A percentile compares a stretch with the other conserved stretches of the same genome.
These are phyloP conservation scores for Alfaro cultratus DNA, from an alignment of 2,797 vertebrate genomes.

Conservation along the genomic window DNA sequence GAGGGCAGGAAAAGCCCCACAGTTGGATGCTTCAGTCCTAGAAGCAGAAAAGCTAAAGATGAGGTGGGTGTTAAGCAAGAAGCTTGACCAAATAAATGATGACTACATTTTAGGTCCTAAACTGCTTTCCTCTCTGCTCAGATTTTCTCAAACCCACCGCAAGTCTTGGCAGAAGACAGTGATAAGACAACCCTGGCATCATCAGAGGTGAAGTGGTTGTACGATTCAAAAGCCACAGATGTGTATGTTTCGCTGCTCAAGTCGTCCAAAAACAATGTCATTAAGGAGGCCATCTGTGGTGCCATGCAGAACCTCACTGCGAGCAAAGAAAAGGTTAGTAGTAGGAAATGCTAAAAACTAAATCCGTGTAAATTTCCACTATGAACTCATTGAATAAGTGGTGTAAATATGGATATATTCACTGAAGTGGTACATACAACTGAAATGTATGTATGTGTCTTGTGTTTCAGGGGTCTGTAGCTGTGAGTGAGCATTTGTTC, in stretches of 20 bases:
- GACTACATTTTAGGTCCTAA: not conserved
- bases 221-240: constrained; percentile 85
- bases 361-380: not conserved
- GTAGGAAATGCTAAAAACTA: not conserved
- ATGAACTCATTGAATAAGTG: not conserved
- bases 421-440: not conserved
- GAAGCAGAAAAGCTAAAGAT: constrained; percentile 79
- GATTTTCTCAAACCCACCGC: constrained; percentile 66
- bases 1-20: constrained; percentile 74
- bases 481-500: constrained; percentile 87
- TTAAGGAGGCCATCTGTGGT: constrained; percentile 89
- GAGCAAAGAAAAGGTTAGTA: constrained; percentile 82
- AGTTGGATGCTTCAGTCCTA: constrained; percentile 91
- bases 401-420: not conserved
- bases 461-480: constrained; percentile 81
- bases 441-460: not conserved
- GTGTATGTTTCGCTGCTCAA: constrained; percentile 87
- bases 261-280: constrained; percentile 84
- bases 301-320: constrained; percentile 94
- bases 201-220: constrained; percentile 84
- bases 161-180: constrained; percentile 70
- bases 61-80: constrained; percentile 24
- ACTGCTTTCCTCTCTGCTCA: constrained; percentile 51
- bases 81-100: not conserved
- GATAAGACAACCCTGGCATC: constrained; percentile 45